These are phyloP conservation scores for Hydrochoerus hydrochaeris DNA, from an alignment of 2,113 vertebrate genomes.

Conservation along the genomic window DNA sequence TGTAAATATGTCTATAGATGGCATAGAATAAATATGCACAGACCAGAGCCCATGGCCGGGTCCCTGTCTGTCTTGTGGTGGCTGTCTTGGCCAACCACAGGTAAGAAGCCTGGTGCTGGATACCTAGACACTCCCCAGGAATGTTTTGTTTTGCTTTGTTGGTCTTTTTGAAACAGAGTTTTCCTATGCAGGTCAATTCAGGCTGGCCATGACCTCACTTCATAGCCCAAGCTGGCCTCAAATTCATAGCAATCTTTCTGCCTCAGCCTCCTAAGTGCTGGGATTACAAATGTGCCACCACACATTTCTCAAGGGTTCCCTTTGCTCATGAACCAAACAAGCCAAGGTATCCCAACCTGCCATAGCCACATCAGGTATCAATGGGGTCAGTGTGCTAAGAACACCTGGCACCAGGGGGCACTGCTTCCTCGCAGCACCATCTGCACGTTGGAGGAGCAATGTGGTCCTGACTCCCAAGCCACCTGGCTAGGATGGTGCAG, in stretches of 20 bases:
- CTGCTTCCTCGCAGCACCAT: background rate
- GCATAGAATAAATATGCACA: constrained; percentile 73
- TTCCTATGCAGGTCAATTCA: background rate
- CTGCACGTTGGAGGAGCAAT: background rate
- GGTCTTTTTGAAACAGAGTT: background rate
- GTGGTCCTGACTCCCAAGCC: background rate
- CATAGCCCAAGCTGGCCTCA: background rate
- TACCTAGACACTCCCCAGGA: background rate
- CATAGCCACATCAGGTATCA: background rate
- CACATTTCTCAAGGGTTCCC: background rate
- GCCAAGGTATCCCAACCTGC: background rate
- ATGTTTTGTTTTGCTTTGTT: background rate
- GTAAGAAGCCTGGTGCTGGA: background rate
- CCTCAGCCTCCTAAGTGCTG: background rate
- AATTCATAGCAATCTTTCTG: background rate
- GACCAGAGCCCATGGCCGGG: background rate
- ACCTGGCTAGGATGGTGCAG: background rate
- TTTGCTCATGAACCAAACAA: background rate
- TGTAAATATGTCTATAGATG: constrained; percentile 76
- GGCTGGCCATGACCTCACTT: too few species aligned
- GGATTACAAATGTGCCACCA: background rate
- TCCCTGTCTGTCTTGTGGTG: fast-evolving
- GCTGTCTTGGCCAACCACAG: background rate
- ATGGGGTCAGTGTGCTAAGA: background rate
- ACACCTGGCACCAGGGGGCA: background rate